Evolutionary conservation across 2,797 vertebrate genomes (phyloP).

Genomic region (Cacajao melanocephalus): DNA sequence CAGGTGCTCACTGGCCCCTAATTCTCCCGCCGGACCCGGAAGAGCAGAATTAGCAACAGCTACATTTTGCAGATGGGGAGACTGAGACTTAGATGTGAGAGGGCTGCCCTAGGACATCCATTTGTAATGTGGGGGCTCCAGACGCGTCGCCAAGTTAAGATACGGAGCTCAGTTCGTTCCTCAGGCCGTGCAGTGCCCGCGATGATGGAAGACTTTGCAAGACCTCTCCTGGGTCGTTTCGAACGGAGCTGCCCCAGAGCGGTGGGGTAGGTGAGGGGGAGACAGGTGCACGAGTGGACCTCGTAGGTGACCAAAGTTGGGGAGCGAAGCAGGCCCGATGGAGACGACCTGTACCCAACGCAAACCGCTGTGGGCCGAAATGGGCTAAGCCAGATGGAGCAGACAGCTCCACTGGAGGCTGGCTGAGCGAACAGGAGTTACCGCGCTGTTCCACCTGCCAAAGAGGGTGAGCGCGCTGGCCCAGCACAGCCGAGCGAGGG

Average conservation of each 20-base stretch:
- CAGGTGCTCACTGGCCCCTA: background rate
- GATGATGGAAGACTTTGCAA: no score
- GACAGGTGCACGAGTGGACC: background rate
- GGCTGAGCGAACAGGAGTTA: fast-evolving
- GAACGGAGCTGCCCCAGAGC: background rate
- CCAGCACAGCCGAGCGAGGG: no score
- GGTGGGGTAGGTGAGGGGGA: no score
- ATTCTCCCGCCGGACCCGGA: fast-evolving
- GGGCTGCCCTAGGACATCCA: no score
- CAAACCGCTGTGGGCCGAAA: fast-evolving
- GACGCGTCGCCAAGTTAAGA: background rate
- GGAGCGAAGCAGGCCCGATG: fast-evolving
- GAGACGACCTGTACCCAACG: background rate
- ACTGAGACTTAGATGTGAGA: background rate
- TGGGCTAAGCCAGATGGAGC: background rate
- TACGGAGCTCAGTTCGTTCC: background rate
- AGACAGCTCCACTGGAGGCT: fast-evolving
- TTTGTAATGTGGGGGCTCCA: fast-evolving
- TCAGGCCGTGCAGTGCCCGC: fast-evolving
- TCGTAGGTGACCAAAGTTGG: background rate
- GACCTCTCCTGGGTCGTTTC: fast-evolving
- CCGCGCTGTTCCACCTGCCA: fast-evolving
- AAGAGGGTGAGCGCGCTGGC: fast-evolving
- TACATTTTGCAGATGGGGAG: background rate
- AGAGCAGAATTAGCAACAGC: fast-evolving